Base-by-base conservation (phyloP, 2,113 vertebrate species). In the Scophthalmus maximus region DNA sequence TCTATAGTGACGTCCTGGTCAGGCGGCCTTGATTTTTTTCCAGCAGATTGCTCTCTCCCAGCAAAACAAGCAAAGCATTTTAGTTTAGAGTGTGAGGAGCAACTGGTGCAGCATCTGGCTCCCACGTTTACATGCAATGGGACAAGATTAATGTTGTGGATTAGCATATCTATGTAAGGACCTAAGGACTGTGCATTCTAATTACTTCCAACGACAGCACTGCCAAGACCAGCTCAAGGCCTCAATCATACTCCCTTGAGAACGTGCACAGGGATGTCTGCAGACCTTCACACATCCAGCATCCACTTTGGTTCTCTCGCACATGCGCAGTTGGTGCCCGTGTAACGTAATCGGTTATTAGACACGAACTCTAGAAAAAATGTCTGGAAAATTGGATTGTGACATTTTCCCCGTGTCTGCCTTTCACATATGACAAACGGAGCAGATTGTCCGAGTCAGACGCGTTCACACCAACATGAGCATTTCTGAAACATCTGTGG, bases 101-200 rank as follows among this genome's bases (percentile, higher is more conserved):
- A 94, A 96, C 93, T 93, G 92, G 93, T 94, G 90, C 89, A 93
- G 94, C 94, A 95, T 95, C 93, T 95, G 93, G 93, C 81, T 81
- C 74, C 68, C 61, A 63, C 74, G 91, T 94, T 94, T 94, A 89
- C 93, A 94, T 93, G 91, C 86, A 92, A 93, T 91, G 89, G 86
- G 89, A 94, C 79, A 94, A 93, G 92, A 95, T 95, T 94, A 95
- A 95, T 95, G 81, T 88, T 60, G 78, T 88, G 72, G 80, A 94
- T 96, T 95, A 95, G 87, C 93, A 94, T 94, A 92, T 93, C 84
- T 82, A 70, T 91, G 83, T 87, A 91, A 94, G 92, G 68, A 82
- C 86, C 88, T 91, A 79, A 89, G 88, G 82, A 74, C 86, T 92
- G 83, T 87, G 88, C 83, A 89, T 93, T 86, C 81, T 87, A 94